These are phyloP conservation scores for Ametastegia equiseti DNA, from an alignment of 2,888 invertebrate genomes.

Conservation along the genomic window DNA sequence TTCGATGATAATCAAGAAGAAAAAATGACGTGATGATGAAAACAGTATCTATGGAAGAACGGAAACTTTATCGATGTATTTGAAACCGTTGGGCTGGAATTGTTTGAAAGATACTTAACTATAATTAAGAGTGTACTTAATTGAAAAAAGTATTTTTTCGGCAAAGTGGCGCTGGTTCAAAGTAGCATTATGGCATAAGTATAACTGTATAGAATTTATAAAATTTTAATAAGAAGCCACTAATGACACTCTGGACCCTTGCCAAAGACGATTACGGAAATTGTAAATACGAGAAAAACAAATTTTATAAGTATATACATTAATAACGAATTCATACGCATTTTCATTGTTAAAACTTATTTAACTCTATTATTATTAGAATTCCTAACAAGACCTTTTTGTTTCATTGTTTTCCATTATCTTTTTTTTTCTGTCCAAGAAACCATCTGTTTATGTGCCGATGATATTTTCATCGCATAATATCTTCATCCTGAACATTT, in stretches of 20 bases:
- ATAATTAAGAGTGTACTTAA: slow-evolving; percentile 54
- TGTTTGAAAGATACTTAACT: slow-evolving; percentile 51
- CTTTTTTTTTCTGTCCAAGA: neutral
- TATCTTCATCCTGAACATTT: too few relatives aligned
- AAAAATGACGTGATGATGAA: neutral
- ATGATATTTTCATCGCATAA: too few relatives aligned
- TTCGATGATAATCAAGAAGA: neutral
- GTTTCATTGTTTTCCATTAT: neutral
- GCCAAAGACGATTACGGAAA: slow-evolving; percentile 59
- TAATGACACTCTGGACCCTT: slow-evolving; percentile 74
- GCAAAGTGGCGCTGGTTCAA: slow-evolving; percentile 71
- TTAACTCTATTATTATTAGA: slow-evolving; percentile 23
- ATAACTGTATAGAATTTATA: slow-evolving; percentile 63
- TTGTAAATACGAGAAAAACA: slow-evolving; percentile 32
- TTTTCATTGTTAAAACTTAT: slow-evolving; percentile 32
- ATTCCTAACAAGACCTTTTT: neutral
- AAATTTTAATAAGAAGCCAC: slow-evolving; percentile 57
- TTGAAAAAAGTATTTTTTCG: neutral
- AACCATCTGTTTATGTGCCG: neutral
- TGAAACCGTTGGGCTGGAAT: slow-evolving; percentile 54
- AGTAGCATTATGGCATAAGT: slow-evolving; percentile 69
- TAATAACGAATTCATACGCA: slow-evolving; percentile 39
- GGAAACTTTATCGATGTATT: slow-evolving; percentile 52
- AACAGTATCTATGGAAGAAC: neutral
- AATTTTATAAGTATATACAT: slow-evolving; percentile 21